Percentiles rank a stretch among this genome's conserved stretches.
Evolutionary conservation across 2,113 vertebrate genomes (phyloP).

Genomic region (Atherinomorus stipes): DNA sequence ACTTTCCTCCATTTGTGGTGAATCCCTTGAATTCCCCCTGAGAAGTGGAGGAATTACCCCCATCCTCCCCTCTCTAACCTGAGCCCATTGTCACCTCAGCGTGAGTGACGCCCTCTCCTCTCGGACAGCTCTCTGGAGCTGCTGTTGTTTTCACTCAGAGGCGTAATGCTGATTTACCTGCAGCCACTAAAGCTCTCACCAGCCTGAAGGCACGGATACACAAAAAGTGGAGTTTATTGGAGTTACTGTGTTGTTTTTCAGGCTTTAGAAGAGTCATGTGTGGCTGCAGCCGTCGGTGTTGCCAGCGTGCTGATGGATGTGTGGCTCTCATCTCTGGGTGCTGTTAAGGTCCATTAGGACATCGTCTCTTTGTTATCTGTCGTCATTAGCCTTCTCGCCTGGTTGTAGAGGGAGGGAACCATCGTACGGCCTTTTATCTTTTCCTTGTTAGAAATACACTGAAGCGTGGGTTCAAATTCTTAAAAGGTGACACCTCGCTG

Average conservation of each 20-base stretch:
- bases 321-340: slow-evolving; percentile 14
- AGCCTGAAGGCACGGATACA: neutral
- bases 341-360: neutral
- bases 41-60: slow-evolving; percentile 43
- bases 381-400: slow-evolving; percentile 34
- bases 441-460: slow-evolving; percentile 14
- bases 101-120: slow-evolving; percentile 63
- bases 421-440: slow-evolving; percentile 27
- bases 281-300: neutral
- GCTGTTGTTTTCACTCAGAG: slow-evolving; percentile 38
- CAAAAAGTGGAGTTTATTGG: slow-evolving; percentile 9
- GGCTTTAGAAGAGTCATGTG: neutral
- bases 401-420: slow-evolving; percentile 24
- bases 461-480: slow-evolving; percentile 17
- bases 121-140: slow-evolving; percentile 22
- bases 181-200: slow-evolving; percentile 10
- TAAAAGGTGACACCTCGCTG: neutral
- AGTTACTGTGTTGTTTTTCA: neutral
- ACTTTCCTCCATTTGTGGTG: slow-evolving; percentile 58
- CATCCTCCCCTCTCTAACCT: slow-evolving; percentile 28
- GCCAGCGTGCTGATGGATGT: slow-evolving; percentile 1
- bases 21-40: slow-evolving; percentile 55
- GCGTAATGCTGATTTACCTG: slow-evolving; percentile 31
- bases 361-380: slow-evolving; percentile 6
- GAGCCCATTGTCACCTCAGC: slow-evolving; percentile 66